Percentiles rank a stretch among this genome's conserved stretches.
phyloP scores from a whole-genome alignment of 64 coral and sea anemone species.

The Acropora tenuis region DNA sequence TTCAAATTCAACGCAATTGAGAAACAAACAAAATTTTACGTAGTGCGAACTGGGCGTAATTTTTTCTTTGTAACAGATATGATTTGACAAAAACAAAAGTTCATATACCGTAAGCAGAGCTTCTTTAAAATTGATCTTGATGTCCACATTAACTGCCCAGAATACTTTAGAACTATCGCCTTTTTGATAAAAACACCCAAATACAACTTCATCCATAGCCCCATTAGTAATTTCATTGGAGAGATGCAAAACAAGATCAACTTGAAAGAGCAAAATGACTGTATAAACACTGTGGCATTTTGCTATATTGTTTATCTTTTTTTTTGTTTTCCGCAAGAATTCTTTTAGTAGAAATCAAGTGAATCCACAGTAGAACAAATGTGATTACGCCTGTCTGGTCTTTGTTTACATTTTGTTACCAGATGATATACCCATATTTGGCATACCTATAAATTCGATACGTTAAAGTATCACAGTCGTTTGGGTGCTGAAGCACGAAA shows the following conservation, averaged over 20 bases:
- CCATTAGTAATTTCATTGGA: background rate
- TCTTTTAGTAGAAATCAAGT: too few relatives aligned
- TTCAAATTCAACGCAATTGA: too few relatives aligned
- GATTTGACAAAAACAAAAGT: constrained; percentile 6
- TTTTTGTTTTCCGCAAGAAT: background rate
- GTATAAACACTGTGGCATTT: background rate
- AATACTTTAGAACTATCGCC: background rate
- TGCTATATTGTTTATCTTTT: background rate
- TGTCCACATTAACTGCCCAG: background rate
- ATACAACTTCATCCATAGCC: constrained; percentile 1
- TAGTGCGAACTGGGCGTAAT: too few relatives aligned
- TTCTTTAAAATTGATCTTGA: background rate
- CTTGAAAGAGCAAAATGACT: background rate
- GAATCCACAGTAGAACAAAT: background rate
- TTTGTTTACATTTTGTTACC: background rate
- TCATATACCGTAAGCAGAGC: background rate
- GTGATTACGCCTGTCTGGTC: background rate
- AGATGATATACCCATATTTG: background rate
- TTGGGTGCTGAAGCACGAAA: background rate
- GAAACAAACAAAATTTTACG: too few relatives aligned
- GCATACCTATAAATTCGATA: background rate
- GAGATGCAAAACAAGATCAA: background rate
- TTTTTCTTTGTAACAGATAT: background rate
- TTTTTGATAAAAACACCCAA: background rate
- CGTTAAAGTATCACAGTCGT: background rate